phyloP scores from a whole-genome alignment of 2,888 invertebrate species.

The Scelioninae gen. 2 region DNA sequence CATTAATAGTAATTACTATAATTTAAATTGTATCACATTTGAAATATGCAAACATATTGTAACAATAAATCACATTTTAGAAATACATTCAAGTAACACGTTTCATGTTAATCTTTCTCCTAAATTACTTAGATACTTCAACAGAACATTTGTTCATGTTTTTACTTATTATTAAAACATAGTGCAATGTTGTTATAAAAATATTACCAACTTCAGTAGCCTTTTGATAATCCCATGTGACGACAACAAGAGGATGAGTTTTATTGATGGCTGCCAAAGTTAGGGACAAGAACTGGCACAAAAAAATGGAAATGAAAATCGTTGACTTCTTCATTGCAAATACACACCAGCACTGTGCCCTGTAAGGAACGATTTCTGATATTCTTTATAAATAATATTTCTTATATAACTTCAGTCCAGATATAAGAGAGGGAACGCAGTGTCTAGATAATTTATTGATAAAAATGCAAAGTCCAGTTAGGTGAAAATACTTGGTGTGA shows the following conservation, averaged over 20 bases:
- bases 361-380: neutral
- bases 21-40: too few relatives aligned
- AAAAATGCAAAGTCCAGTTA: slow-evolving; percentile 7
- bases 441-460: neutral
- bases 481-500: too few relatives aligned
- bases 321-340: neutral
- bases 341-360: neutral
- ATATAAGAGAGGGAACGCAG: too few relatives aligned
- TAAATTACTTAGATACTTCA: too few relatives aligned
- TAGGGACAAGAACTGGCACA: neutral
- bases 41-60: too few relatives aligned
- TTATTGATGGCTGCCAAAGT: slow-evolving; percentile 21
- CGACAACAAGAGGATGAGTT: slow-evolving; percentile 39
- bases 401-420: neutral
- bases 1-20: slow-evolving; percentile 6
- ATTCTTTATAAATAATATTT: neutral
- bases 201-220: slow-evolving; percentile 49
- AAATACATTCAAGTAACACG: too few relatives aligned
- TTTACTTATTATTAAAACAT: too few relatives aligned
- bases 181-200: too few relatives aligned
- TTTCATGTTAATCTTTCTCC: too few relatives aligned
- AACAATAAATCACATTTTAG: too few relatives aligned
- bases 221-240: slow-evolving; percentile 50
- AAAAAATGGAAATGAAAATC: neutral
- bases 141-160: too few relatives aligned